Evolutionary conservation across 53 echinoderm and acorn worm genomes (phyloP).

Genomic region (Hippasteria phrygiana): DNA sequence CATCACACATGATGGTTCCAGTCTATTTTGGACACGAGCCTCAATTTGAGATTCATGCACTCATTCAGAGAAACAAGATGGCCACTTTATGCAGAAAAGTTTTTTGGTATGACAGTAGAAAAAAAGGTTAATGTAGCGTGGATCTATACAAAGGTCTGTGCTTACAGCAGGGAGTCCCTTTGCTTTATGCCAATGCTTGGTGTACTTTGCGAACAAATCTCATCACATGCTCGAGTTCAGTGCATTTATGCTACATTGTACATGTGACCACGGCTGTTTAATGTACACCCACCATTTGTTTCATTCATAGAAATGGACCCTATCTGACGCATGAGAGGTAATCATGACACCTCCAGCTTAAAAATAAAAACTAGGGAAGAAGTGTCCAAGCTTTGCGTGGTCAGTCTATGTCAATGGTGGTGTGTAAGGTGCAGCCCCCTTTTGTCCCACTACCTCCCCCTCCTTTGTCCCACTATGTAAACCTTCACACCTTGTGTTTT

Average conservation of each 20-base stretch:
- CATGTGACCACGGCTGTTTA: not conserved
- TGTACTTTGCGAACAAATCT: conserved; percentile 10
- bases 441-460: not conserved
- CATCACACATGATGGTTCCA: too few species aligned
- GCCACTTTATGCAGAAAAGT: not conserved
- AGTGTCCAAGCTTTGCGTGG: not conserved
- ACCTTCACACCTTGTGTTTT: conserved; percentile 39
- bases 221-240: conserved; percentile 5
- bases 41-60: too few species aligned
- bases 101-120: not conserved
- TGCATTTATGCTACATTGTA: not conserved
- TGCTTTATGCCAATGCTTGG: not conserved
- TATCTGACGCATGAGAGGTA: conserved; percentile 23
- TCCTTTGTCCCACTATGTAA: conserved; percentile 20
- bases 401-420: not conserved
- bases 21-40: too few species aligned
- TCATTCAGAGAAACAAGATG: not conserved
- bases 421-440: conserved; percentile 13
- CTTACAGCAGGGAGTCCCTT: conserved; percentile 4
- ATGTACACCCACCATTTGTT: not conserved
- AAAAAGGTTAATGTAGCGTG: too few species aligned
- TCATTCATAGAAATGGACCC: not conserved
- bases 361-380: too few species aligned
- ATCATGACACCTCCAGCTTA: conserved; percentile 12
- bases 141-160: not conserved